A percentile compares a stretch with the other conserved stretches of the same genome.
Conservation (phyloP, 2,888 invertebrate species). For the Megamerina dolium region DNA sequence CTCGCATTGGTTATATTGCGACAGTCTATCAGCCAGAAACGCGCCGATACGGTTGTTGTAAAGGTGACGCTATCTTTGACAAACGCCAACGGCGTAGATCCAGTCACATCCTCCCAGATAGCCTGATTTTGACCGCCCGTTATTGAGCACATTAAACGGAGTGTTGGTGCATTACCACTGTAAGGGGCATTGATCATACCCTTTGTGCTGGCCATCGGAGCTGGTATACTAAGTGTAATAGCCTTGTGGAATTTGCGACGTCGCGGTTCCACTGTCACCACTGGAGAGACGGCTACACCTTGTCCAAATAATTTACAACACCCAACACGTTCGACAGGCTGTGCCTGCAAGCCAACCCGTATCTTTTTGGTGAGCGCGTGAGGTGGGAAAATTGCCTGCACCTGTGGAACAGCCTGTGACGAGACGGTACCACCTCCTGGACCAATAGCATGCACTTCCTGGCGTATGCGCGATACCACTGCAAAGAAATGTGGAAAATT, state of each 20-base stretch:
- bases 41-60: conserved; percentile 96
- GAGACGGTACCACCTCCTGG: conserved; percentile 96
- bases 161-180: conserved; percentile 71
- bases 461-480: conserved; percentile 87
- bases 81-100: conserved; percentile 93
- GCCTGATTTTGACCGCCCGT: conserved; percentile 95
- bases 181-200: conserved; percentile 83
- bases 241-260: conserved; percentile 98
- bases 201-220: conserved; percentile 59
- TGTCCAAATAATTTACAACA: conserved; percentile 87
- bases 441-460: conserved; percentile 95
- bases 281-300: conserved; percentile 94
- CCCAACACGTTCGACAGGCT: conserved; percentile 81
- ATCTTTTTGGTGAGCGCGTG: conserved; percentile 98
- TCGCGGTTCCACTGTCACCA: conserved; percentile 96
- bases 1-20: conserved; percentile 91
- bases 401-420: conserved; percentile 87
- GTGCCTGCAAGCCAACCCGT: conserved; percentile 95
- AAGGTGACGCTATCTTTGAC: conserved; percentile 97
- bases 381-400: conserved; percentile 80
- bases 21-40: conserved; percentile 98
- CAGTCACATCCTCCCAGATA: conserved; percentile 99
- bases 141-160: conserved; percentile 89
- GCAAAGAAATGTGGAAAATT: conserved; percentile 99
- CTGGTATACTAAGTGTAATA: conserved; percentile 93